Base-by-base conservation (phyloP, 2,797 vertebrate species). In the Bradypodion pumilum region DNA sequence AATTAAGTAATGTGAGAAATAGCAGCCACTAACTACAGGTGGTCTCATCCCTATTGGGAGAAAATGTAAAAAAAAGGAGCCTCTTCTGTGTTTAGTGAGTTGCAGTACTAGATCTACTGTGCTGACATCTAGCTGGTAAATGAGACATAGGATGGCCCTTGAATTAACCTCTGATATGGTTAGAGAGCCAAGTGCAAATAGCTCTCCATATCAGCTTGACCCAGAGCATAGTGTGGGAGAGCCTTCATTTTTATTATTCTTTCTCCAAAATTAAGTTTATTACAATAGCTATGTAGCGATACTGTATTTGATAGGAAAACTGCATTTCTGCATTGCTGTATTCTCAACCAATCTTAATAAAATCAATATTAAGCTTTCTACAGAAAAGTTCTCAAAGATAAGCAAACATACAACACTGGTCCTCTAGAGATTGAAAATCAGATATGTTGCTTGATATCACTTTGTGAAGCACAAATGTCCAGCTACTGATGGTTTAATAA, bases 361-460 rank as follows among this genome's bases (percentile, higher is more conserved):
- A 80, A 74, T 56, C 13, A 19, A 19, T 56, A 56, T 56, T 56
- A 7, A 5, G 3, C 21, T 86, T 82, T 80, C 76, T 19, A 74
- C 0, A 82, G 27, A 21, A 72, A 59, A 78, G 1, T 19, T 16
- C 40, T 23, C 84, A 93, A 86, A n/a, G 9, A 15, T 3, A 12
- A 46, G 88, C 59, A 87, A 93, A 87, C 91, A 87, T 9, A 74
- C 3, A 91, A 88, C 42, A 3, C 87, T 75, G 83, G 81, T 87
- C 91, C 83, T 84, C 87, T 79, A 66, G 65, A 46, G 15, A 56
- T 19, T 80, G 85, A 49, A 6, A 44, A 0, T 62, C 80, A 76
- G 62, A 19, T 35, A 46, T 59, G 21, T 29, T 78, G 79, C 78
- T 13, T 35, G 78, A 82, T 85, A 76, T 23, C 75, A 83, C 80